Conservation (phyloP, 2,888 invertebrate genomes). For the Patella ulyssiponensis region DNA sequence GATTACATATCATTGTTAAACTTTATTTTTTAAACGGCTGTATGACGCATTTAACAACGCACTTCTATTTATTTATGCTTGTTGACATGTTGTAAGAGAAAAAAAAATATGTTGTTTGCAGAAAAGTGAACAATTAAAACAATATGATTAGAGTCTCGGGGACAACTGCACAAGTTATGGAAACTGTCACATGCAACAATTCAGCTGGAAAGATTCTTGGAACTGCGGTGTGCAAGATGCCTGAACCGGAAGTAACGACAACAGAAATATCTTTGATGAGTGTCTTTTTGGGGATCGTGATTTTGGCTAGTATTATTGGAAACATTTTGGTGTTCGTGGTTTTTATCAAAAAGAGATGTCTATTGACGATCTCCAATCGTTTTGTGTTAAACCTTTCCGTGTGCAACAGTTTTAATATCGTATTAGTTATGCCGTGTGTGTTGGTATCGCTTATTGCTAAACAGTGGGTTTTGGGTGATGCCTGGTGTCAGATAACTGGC, state of each 20-base stretch:
- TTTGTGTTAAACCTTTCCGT: conserved; percentile 77
- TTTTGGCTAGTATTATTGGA: conserved; percentile 77
- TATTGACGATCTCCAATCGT: conserved; percentile 84
- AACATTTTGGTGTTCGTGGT: conserved; percentile 83
- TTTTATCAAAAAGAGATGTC: conserved; percentile 81
- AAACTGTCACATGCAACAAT: too few species aligned
- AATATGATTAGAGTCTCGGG: too few species aligned
- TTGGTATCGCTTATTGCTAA: conserved; percentile 69
- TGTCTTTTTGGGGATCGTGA: conserved; percentile 49
- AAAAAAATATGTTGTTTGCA: too few species aligned
- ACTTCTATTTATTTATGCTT: too few species aligned
- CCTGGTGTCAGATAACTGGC: conserved; percentile 76
- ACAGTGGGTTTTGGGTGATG: conserved; percentile 60
- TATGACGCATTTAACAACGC: too few species aligned
- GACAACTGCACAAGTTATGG: too few species aligned
- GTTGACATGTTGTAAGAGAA: too few species aligned
- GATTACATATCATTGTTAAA: too few species aligned
- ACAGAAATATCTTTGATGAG: conserved; percentile 47
- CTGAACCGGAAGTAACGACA: conserved; percentile 12
- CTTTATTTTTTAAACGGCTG: too few species aligned
- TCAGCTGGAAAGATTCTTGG: too few species aligned
- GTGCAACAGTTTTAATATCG: conserved; percentile 73
- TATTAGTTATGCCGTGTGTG: conserved; percentile 73
- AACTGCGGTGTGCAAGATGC: too few species aligned
- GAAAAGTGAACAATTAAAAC: too few species aligned